Evolutionary conservation across 2,888 invertebrate species (phyloP), one percentile per base, ranked within the genome.

Genomic region (Hesperia comma): DNA sequence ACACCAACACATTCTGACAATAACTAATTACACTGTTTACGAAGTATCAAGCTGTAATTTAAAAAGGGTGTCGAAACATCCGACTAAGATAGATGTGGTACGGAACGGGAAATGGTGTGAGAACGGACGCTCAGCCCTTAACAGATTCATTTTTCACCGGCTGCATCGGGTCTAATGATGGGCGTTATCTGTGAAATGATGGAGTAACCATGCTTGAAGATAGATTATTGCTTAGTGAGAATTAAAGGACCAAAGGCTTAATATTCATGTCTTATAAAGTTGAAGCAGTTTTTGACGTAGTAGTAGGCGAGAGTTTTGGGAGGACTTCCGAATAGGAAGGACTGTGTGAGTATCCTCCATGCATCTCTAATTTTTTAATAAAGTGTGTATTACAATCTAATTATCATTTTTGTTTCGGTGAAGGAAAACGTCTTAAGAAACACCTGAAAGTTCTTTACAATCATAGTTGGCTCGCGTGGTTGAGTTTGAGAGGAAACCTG

Each of bases 51-150:
- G 72, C 75, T 75, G 78, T 78, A 84, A 60, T 81, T 88, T 87
- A 84, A 86, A 79, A 85, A 84, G 84, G 85, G 90, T 86, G 90
- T 88, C 85, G 80, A 78, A 75, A 83, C 83, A 81, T 86, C 87
- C 85, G 87, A 88, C 85, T 84, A 81, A 88, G 90, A 90, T 89
- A 84, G 88, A 90, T 89, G 83, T 82, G 63, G 64, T 56, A 74
- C 84, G 90, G 87, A 89, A 85, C 43, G 77, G 89, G 89, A 89
- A 88, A 89, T 88, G 89, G 83, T 85, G 78, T 79, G 76, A 83
- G 81, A 86, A 85, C 86, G 75, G 69, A 56, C 78, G 75, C 82
- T 83, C 81, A 81, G 79, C 86, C 87, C 87, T 83, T 79, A 83
- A 83, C 82, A 77, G 82, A 84, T 83, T 84, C 88, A 89, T 89